A percentile compares a stretch with the other conserved stretches of the same genome.
Evolutionary conservation across 2,797 vertebrate species (phyloP).

Genomic region (Epinephelus coioides): DNA sequence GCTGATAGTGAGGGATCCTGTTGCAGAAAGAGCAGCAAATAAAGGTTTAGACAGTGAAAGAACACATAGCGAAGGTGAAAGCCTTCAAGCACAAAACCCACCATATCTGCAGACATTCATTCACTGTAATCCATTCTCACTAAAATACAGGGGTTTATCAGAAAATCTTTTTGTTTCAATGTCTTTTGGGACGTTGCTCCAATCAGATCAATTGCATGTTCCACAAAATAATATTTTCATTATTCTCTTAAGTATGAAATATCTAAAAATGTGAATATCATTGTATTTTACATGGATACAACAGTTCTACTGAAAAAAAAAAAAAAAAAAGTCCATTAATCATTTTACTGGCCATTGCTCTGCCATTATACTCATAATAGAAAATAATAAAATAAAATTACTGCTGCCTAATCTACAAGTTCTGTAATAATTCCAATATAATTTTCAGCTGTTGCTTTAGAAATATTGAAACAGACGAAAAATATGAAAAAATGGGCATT

Average conservation of each 20-base stretch:
- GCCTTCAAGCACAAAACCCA: slow-evolving; percentile 38
- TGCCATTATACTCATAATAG: background rate
- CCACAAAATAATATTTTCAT: background rate
- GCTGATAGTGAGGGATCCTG: slow-evolving; percentile 46
- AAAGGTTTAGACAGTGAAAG: slow-evolving; percentile 27
- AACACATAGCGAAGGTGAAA: slow-evolving; percentile 28
- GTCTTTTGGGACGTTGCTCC: background rate
- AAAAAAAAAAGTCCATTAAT: background rate
- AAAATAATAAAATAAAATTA: too few relatives aligned
- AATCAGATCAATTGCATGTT: background rate
- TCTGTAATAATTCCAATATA: background rate
- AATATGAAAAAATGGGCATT: slow-evolving; percentile 3
- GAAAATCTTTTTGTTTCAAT: background rate
- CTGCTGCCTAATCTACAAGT: background rate
- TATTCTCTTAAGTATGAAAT: background rate
- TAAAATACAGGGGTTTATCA: slow-evolving; percentile 8
- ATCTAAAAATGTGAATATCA: background rate
- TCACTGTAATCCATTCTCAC: slow-evolving; percentile 16
- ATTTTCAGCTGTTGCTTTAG: background rate
- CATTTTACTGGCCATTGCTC: background rate
- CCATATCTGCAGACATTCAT: slow-evolving; percentile 21
- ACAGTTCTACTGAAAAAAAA: background rate
- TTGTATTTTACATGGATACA: too few relatives aligned
- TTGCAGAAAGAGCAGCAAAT: slow-evolving; percentile 51
- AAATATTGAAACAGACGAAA: background rate